A percentile compares a stretch with the other conserved stretches of the same genome.
phyloP scores from a whole-genome alignment of 2,113 vertebrate species.

The Alces alces region DNA sequence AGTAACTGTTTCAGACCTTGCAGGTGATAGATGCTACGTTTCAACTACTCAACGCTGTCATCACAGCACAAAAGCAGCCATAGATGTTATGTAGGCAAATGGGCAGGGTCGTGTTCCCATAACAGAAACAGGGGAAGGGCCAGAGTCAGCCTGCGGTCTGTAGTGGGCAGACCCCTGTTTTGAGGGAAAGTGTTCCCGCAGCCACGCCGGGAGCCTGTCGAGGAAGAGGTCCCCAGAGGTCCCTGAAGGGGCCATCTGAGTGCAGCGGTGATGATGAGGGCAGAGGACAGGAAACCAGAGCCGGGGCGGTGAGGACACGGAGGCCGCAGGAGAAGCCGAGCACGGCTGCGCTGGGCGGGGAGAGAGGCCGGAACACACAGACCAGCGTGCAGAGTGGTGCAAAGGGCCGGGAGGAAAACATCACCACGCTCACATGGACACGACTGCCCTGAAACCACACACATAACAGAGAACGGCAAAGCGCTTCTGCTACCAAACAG shows the following conservation, averaged over 20 bases:
- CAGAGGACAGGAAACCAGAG: background rate
- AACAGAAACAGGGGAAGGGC: background rate
- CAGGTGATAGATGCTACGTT: background rate
- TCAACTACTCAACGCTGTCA: background rate
- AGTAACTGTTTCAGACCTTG: background rate
- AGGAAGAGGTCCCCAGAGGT: background rate
- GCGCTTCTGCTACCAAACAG: rapidly evolving
- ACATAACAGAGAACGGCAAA: rapidly evolving
- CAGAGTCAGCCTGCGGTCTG: background rate
- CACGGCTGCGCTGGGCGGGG: rapidly evolving
- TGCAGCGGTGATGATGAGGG: rapidly evolving
- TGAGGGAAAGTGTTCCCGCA: background rate
- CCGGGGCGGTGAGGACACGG: rapidly evolving
- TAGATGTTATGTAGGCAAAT: rapidly evolving
- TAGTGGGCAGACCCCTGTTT: too few relatives aligned
- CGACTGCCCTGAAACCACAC: rapidly evolving
- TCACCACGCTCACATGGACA: rapidly evolving
- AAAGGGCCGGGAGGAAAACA: background rate
- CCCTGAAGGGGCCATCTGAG: too few relatives aligned
- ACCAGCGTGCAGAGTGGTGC: rapidly evolving
- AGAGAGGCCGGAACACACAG: background rate
- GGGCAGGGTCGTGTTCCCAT: background rate
- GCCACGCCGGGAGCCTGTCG: rapidly evolving
- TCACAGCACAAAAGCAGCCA: background rate
- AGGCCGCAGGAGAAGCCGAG: too few relatives aligned